Evolutionary conservation across 2,113 vertebrate species (phyloP).

Genomic region (Rhineura floridana): DNA sequence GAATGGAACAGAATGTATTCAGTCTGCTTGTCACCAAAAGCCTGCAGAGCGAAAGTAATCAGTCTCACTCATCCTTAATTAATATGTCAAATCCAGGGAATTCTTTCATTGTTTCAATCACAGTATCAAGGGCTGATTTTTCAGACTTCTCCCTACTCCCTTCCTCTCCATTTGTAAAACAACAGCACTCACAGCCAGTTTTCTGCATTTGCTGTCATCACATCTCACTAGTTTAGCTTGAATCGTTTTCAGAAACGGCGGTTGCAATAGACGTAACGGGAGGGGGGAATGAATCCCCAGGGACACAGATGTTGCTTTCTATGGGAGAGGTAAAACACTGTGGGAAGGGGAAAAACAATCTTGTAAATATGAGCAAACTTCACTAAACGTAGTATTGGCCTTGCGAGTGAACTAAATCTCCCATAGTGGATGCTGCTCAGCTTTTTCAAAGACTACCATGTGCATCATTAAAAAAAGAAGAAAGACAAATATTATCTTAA

Average conservation of each 20-base stretch:
- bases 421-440: slow-evolving; percentile 51
- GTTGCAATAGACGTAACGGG: slow-evolving; percentile 67
- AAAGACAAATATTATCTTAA: slow-evolving; percentile 66
- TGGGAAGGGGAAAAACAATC: slow-evolving; percentile 18
- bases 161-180: slow-evolving; percentile 30
- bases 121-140: no score
- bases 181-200: neutral
- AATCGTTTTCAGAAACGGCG: slow-evolving; percentile 63
- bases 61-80: neutral
- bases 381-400: slow-evolving; percentile 53
- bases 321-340: slow-evolving; percentile 65
- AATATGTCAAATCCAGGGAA: neutral
- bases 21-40: neutral
- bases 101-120: no score
- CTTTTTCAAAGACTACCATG: slow-evolving; percentile 59
- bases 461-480: slow-evolving; percentile 64
- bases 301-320: slow-evolving; percentile 72
- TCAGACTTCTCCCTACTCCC: neutral
- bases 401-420: slow-evolving; percentile 56
- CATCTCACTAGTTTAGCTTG: slow-evolving; percentile 67
- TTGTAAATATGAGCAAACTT: slow-evolving; percentile 63
- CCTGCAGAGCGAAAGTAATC: neutral
- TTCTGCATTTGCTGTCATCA: slow-evolving; percentile 20
- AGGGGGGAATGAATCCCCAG: slow-evolving; percentile 54
- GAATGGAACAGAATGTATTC: neutral